A percentile compares a stretch with the other conserved stretches of the same genome.
These are phyloP conservation scores for Ceratoteleas bidentatus DNA, from an alignment of 1,140 invertebrate species.

Conservation along the genomic window DNA sequence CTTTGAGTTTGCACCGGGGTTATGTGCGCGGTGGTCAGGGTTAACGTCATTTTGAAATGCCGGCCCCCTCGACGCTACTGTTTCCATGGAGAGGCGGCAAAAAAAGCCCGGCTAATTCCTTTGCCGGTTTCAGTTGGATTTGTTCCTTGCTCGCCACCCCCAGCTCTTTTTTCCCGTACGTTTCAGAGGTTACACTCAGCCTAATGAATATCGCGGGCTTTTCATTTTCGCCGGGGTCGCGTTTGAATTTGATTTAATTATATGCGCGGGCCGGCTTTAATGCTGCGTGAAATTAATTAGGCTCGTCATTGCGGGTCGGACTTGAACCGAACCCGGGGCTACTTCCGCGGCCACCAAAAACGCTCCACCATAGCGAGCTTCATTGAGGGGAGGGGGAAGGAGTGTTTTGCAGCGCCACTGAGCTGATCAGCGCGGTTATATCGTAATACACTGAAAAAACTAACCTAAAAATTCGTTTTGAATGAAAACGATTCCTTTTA, in stretches of 20 bases:
- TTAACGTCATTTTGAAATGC: constrained; percentile 39
- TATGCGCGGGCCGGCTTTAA: constrained; percentile 19
- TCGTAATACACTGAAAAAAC: too few species aligned
- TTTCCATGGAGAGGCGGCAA: constrained; percentile 37
- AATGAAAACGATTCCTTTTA: too few species aligned
- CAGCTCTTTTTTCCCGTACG: constrained; percentile 14
- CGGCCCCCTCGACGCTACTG: constrained; percentile 25
- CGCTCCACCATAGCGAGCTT: neutral
- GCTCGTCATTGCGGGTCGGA: neutral
- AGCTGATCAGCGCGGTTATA: too few species aligned
- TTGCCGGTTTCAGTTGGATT: constrained; percentile 16
- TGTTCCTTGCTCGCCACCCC: too few species aligned
- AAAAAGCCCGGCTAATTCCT: constrained; percentile 36
- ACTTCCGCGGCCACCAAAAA: constrained; percentile 5
- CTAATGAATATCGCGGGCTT: constrained; percentile 42
- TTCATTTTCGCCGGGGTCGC: constrained; percentile 2
- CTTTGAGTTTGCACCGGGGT: constrained; percentile 35
- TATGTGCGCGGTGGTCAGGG: constrained; percentile 48
- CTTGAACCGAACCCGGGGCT: constrained; percentile 6
- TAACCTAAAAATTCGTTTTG: too few species aligned
- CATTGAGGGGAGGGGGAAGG: too few species aligned
- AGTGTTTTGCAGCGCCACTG: too few species aligned
- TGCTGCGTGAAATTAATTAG: constrained; percentile 50
- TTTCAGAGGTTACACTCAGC: constrained; percentile 35
- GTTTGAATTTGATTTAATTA: constrained; percentile 46